These are phyloP conservation scores for Setipinna tenuifilis DNA, from an alignment of 2,797 vertebrate genomes.

Conservation along the genomic window DNA sequence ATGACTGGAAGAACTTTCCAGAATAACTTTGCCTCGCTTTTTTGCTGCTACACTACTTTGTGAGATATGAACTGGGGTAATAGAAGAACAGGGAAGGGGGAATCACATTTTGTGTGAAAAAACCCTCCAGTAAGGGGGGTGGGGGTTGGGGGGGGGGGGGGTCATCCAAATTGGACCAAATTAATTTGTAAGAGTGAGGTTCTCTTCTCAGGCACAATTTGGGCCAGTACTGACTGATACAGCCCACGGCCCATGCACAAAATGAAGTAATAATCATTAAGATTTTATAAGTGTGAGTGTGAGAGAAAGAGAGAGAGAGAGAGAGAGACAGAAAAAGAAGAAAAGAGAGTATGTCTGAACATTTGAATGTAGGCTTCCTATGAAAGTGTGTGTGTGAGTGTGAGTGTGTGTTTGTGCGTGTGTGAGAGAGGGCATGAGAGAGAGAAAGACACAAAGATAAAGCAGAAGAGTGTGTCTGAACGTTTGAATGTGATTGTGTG, in stretches of 20 bases:
- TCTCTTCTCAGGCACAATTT: slow-evolving; percentile 34
- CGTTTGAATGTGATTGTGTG: background rate
- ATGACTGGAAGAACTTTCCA: background rate
- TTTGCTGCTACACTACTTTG: background rate
- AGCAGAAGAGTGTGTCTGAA: background rate
- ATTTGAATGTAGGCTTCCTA: too few relatives aligned
- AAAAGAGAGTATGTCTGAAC: too few relatives aligned
- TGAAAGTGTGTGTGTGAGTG: background rate
- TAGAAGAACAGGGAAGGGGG: background rate
- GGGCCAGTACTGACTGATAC: slow-evolving; percentile 18
- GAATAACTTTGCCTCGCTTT: background rate
- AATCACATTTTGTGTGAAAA: background rate
- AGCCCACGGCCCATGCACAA: slow-evolving; percentile 21
- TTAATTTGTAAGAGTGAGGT: slow-evolving; percentile 33
- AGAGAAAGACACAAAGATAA: background rate
- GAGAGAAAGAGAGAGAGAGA: too few relatives aligned
- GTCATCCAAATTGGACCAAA: slow-evolving; percentile 12
- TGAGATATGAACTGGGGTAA: background rate
- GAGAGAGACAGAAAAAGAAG: too few relatives aligned
- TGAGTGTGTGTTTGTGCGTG: background rate
- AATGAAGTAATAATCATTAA: slow-evolving; percentile 30
- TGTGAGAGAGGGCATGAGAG: background rate
- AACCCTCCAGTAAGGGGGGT: too few relatives aligned
- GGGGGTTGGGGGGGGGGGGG: background rate
- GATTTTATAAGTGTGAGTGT: slow-evolving; percentile 30